A percentile compares a stretch with the other conserved stretches of the same genome.
Evolutionary conservation across 2,888 invertebrate species (phyloP).

Genomic region (Drepana falcataria): DNA sequence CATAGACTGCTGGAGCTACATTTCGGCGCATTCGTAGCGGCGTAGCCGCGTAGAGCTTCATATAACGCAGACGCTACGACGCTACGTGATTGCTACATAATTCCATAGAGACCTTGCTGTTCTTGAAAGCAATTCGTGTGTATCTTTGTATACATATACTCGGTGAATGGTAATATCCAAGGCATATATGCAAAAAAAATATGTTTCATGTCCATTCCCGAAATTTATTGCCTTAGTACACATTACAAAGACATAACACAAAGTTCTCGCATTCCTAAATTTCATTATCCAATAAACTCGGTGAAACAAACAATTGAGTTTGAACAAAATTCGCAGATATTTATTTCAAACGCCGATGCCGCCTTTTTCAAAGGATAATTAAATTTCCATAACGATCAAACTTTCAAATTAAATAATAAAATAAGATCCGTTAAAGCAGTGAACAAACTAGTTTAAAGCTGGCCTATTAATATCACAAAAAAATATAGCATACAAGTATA

Average conservation of each 20-base stretch:
- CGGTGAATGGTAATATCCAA: background rate
- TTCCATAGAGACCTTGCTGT: slow-evolving; percentile 7
- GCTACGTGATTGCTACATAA: slow-evolving; percentile 26
- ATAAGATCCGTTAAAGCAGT: slow-evolving; percentile 13
- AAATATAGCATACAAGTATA: no score
- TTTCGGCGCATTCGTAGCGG: slow-evolving; percentile 10
- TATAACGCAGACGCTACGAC: slow-evolving; percentile 13
- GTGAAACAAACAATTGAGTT: background rate
- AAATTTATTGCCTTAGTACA: no score
- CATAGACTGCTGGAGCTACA: background rate
- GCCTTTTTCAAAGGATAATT: slow-evolving; percentile 13
- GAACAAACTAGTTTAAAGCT: slow-evolving; percentile 7
- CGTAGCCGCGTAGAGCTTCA: slow-evolving; percentile 18
- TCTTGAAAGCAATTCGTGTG: background rate
- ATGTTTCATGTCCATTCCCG: no score
- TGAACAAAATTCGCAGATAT: background rate
- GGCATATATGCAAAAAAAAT: no score
- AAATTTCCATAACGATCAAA: slow-evolving; percentile 29
- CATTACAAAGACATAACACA: no score
- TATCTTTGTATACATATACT: background rate
- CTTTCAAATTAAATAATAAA: slow-evolving; percentile 15
- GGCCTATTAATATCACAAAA: no score
- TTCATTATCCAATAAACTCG: background rate
- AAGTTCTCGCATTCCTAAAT: background rate
- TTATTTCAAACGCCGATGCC: slow-evolving; percentile 8